Conservation (phyloP, 2,888 invertebrate genomes). For the Monochamus alternatus region DNA sequence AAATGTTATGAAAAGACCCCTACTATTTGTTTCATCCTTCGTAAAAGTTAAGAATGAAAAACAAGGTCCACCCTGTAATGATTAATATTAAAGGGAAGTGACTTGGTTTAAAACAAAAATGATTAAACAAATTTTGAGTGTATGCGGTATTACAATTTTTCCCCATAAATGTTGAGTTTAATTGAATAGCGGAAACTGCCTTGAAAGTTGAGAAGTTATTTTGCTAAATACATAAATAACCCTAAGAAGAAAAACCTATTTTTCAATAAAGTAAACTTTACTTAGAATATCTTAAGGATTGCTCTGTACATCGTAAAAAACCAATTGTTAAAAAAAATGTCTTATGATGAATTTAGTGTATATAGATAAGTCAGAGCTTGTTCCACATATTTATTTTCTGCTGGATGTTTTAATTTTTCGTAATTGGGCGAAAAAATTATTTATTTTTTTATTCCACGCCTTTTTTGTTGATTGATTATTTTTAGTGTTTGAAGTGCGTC, state of each 20-base stretch:
- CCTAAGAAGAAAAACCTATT: conserved; percentile 18
- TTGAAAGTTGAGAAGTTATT: conserved; percentile 9
- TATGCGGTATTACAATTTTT: not conserved
- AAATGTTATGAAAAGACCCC: no score
- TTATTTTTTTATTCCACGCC: conserved; percentile 27
- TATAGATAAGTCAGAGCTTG: conserved; percentile 47
- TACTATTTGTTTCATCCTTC: no score
- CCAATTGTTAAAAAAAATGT: conserved; percentile 48
- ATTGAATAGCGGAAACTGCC: not conserved
- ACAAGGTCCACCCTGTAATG: no score
- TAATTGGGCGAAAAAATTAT: conserved; percentile 6
- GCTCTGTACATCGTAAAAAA: conserved; percentile 29
- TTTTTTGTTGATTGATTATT: not conserved
- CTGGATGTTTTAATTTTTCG: not conserved
- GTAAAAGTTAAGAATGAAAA: no score
- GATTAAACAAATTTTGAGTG: no score
- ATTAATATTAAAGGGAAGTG: no score
- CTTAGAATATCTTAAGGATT: conserved; percentile 27
- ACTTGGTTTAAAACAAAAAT: no score
- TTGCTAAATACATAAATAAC: conserved; percentile 21
- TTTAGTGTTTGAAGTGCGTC: not conserved
- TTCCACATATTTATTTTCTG: conserved; percentile 27
- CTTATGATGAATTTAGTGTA: conserved; percentile 53
- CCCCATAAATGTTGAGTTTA: not conserved
- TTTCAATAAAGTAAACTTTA: conserved; percentile 24